Base-by-base conservation (phyloP, 2,888 invertebrate genomes). In the Caenorhabditis becei region DNA sequence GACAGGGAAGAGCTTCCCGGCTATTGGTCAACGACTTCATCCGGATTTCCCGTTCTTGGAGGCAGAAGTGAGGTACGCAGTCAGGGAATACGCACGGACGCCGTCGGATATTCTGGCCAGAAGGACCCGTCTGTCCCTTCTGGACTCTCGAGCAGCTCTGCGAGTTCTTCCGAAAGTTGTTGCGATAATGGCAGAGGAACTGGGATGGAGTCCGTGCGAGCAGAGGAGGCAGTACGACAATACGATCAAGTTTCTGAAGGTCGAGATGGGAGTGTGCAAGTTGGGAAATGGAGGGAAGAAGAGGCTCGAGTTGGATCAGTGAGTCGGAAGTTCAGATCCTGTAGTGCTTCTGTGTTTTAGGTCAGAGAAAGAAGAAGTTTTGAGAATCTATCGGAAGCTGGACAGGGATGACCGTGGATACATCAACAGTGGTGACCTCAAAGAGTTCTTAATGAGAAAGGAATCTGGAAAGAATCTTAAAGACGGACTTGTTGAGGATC, bases 31-130 rank as follows among this genome's bases (percentile, higher is more conserved):
- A 8, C 53, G 69, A 24, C 67, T 77, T 18, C 77, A 77, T 56
- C 67, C 67, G 16, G 67, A 77, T 20, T 77, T 77, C n/a, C 77
- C 77, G 18, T 53, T 69, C 16, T 20, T 77, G 35, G 77, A 77
- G 18, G 77, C 67, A 11, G 77, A 77, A 49, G 77, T 77, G 1
- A 62, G 77, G 61, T 77, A 77, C 61, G 67, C 77, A 26, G 47
- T 67, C 14, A 61, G 56, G 20, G 77, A 77, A 35, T 77, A 77
- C 44, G 77, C 77, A 7, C 61, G 47, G 2, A 67, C 44, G 18
- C 67, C 77, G 1, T 51, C 69, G 14, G 77, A 77, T 35, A 61
- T 77, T 62, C 54, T 77, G 5, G 61, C 77, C 0, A n/a, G 77
- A 37, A 18, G 77, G 11, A 77, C 77, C 20, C 67, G 77, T 24